Conservation (phyloP, 2,888 invertebrate species). For the Trissolcus japonicus region DNA sequence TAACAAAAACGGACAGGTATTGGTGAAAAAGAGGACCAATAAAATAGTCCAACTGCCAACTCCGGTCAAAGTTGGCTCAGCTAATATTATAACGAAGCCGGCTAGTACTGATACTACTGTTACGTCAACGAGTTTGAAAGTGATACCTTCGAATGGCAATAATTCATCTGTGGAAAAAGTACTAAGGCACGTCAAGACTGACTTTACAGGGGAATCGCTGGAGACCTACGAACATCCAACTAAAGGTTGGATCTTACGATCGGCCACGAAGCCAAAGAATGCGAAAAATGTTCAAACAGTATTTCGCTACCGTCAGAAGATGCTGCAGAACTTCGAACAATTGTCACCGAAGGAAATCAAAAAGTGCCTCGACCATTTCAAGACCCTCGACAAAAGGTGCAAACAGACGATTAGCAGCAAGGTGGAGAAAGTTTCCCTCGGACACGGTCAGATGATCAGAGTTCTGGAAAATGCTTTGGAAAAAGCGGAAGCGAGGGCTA, state of each 20-base stretch:
- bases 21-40: too few relatives aligned
- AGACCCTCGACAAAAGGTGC: conserved; percentile 12
- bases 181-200: conserved; percentile 12
- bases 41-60: too few relatives aligned
- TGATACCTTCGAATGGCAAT: background rate
- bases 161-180: background rate
- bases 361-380: conserved; percentile 24
- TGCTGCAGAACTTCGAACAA: conserved; percentile 16
- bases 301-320: conserved; percentile 30
- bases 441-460: conserved; percentile 27
- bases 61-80: too few relatives aligned
- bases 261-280: background rate
- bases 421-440: conserved; percentile 14
- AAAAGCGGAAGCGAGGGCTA: conserved; percentile 3
- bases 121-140: too few relatives aligned
- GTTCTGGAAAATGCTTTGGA: conserved; percentile 28
- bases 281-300: conserved; percentile 4
- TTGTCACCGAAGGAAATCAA: conserved; percentile 8
- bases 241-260: conserved; percentile 10
- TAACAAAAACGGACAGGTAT: too few relatives aligned
- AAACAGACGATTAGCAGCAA: conserved; percentile 16
- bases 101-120: too few relatives aligned
- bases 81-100: too few relatives aligned
- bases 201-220: conserved; percentile 26
- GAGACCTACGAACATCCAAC: conserved; percentile 10